Evolutionary conservation across 2,888 invertebrate species (phyloP), one percentile per base, ranked within the genome.

Genomic region (Maniola hyperantus): DNA sequence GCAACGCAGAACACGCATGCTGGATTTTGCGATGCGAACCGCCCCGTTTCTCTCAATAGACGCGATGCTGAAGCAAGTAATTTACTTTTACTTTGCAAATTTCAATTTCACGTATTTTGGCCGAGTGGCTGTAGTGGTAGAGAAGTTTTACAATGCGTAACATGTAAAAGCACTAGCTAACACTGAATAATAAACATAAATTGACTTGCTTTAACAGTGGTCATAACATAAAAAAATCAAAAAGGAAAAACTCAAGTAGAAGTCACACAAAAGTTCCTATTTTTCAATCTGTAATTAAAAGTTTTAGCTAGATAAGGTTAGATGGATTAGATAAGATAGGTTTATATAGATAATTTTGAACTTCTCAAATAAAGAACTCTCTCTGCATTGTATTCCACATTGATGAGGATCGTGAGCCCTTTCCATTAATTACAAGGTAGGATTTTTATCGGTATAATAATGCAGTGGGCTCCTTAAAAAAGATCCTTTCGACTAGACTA

Each of bases 21-120:
- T 55, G 18, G 10, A 10, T 34, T 36, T 33, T 34, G 44, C 55
- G 46, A 46, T 63, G 55, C 54, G 20, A 39, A 20, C 26, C 36
- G 36, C 34, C 50, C 36, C 50, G 42, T 18, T n/a, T 51, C 13
- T 18, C 39, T 13, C 42, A 57, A 11, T 20, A 5, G 42, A 57
- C 39, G 20, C 34, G 18, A 11, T 42, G 57, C 39, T 57, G 42
- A 57, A 57, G 57, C 57, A 57, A 57, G 57, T 57, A 57, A 20
- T 42, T 1, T 11, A 11, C 11, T 5, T 26, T 8, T 26, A 26
- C 10, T 33, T 26, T 26, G 26, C 26, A 26, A 26, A 26, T 46
- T 18, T n/a, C 15, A 15, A 53, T 53, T 33, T 15, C 15, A n/a
- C 34, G 33, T n/a, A 6, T 13, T 13, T 26, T 5, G 7, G n/a